Evolutionary conservation across 2,113 vertebrate species (phyloP), one percentile per base, ranked within the genome.

Genomic region (Mesocricetus auratus): DNA sequence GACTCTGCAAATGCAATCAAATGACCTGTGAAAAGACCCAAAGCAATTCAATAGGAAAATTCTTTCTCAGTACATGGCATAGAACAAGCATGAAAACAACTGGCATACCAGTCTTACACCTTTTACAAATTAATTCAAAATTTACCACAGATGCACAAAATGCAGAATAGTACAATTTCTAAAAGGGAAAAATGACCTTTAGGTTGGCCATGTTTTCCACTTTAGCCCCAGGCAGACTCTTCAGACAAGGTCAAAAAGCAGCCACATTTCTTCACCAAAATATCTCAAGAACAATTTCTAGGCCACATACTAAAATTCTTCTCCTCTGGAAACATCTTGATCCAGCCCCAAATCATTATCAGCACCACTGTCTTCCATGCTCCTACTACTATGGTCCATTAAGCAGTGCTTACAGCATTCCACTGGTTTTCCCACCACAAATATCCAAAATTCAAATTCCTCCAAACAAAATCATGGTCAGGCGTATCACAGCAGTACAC

Each of bases 121-220:
- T 83, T 90, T 86, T n/a, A 64, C 42, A 90, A 90, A 85, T 53
- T 31, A 90, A 86, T 74, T 87, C 74, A 96, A 81, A 94, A 82
- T 56, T 42, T 31, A 74, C 39, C 24, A 58, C 7, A 39, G 7
- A 91, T 58, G 45, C 58, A 15, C 60, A 94, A 87, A 29, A 87
- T 47, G 13, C 17, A 82, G 50, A 68, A 26, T 26, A 68, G 42
- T 45, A 62, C 13, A 86, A 86, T 26, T 81, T 87, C 45, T 81
- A 82, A 64, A 42, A 45, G 11, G 47, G 9, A 21, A 9, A 91
- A 88, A 74, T 82, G 15, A 86, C 11, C 53, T 73, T 90, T 42
- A 15, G 21, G 68, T 60, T 93, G 42, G 2, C 5, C 50, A 77
- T 29, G 42, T 81, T 56, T 81, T 58, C 21, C 36, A 39, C 8